Conservation (phyloP, 2,888 invertebrate genomes). For the Noctua janthina region DNA sequence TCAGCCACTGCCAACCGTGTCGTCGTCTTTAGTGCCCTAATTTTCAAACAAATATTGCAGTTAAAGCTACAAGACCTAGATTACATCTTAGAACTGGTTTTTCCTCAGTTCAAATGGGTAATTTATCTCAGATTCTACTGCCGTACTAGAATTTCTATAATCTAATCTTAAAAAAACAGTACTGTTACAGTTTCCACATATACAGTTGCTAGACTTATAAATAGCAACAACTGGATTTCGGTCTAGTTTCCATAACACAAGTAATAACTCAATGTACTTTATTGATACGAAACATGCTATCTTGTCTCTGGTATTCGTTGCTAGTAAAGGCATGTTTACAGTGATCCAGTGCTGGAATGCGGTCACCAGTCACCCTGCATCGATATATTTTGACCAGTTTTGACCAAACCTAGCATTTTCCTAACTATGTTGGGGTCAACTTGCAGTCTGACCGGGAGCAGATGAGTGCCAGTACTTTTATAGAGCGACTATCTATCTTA, state of each 20-base stretch:
- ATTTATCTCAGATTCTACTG: background rate
- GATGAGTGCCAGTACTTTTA: too few species aligned
- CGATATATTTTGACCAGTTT: background rate
- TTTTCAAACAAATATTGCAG: background rate
- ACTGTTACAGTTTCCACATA: constrained; percentile 17
- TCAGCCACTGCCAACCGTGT: too few species aligned
- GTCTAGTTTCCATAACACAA: constrained; percentile 38
- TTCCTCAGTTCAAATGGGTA: background rate
- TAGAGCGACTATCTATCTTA: too few species aligned
- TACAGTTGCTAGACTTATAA: constrained; percentile 22
- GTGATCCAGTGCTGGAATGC: background rate
- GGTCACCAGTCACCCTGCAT: background rate
- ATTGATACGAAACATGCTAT: constrained; percentile 58
- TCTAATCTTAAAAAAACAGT: background rate
- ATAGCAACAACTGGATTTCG: constrained; percentile 42
- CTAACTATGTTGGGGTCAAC: background rate
- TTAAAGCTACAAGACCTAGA: background rate
- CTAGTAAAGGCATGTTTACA: constrained; percentile 1
- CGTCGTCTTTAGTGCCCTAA: too few species aligned
- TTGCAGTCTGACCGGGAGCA: background rate
- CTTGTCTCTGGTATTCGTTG: constrained; percentile 29
- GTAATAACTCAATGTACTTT: constrained; percentile 51
- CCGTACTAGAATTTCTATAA: constrained; percentile 16
- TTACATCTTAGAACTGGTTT: background rate
- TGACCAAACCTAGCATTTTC: background rate